Evolutionary conservation across 2,797 vertebrate genomes (phyloP).

Genomic region (Morus bassanus): DNA sequence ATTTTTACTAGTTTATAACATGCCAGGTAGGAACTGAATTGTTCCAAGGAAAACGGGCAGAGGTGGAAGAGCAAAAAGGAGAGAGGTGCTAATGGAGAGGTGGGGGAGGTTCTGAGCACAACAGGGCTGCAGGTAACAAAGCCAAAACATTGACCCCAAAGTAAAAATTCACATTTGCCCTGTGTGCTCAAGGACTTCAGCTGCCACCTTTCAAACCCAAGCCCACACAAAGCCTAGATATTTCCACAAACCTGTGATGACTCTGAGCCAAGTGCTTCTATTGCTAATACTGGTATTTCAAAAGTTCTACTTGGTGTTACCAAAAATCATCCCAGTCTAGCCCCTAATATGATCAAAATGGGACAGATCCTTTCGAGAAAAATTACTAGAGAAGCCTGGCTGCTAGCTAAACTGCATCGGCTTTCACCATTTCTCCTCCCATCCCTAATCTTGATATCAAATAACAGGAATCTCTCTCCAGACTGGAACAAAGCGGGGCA

Average conservation of each 20-base stretch:
- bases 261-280: not conserved
- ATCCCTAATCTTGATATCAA: not conserved
- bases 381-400: not conserved
- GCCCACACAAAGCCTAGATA: not conserved
- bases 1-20: not conserved
- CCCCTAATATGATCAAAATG: not conserved
- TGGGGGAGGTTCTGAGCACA: not conserved
- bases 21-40: not conserved
- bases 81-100: not conserved
- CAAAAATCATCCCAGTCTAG: not conserved
- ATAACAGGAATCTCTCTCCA: not conserved
- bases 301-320: not conserved
- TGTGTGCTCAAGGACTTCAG: not conserved
- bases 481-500: not conserved
- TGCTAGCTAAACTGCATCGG: not conserved
- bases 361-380: not conserved
- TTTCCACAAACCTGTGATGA: not conserved
- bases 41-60: not conserved
- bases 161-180: not conserved
- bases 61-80: not conserved
- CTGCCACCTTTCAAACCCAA: not conserved
- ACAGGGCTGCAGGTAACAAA: not conserved
- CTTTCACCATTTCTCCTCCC: not conserved
- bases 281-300: not conserved
- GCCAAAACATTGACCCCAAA: not conserved